Conservation (phyloP, 1,140 invertebrate species). For the Lithobius niger region DNA sequence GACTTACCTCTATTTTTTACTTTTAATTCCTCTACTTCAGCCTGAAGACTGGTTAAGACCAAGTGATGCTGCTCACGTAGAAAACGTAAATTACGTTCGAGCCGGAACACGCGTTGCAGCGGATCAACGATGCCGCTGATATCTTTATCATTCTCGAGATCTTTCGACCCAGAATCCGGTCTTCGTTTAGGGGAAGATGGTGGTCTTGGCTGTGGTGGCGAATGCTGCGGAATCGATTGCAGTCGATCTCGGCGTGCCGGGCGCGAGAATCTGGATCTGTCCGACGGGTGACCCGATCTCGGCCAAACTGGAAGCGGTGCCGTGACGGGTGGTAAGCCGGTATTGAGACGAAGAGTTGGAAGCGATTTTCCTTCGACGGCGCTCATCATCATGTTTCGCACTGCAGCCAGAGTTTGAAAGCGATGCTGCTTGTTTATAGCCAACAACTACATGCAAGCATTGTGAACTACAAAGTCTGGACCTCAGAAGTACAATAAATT, state of each 20-base stretch:
- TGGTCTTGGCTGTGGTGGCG: not conserved
- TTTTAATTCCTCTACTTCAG: constrained; percentile 6
- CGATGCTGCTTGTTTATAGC: too few species aligned
- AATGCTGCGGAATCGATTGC: not conserved
- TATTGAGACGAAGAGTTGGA: not conserved
- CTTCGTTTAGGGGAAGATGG: not conserved
- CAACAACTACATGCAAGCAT: too few species aligned
- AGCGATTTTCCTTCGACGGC: not conserved
- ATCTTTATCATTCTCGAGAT: not conserved
- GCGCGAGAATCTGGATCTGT: not conserved
- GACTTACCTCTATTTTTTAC: constrained; percentile 3
- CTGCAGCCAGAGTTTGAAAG: too few species aligned
- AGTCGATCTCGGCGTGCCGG: not conserved
- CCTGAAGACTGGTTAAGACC: not conserved
- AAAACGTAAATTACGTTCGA: constrained; percentile 7
- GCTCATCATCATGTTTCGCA: not conserved
- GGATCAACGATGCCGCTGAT: not conserved
- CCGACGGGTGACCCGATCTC: not conserved
- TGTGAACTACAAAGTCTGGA: too few species aligned
- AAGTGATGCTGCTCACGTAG: not conserved
- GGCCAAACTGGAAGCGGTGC: not conserved
- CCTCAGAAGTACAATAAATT: too few species aligned
- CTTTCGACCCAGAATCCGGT: not conserved
- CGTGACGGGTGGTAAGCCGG: not conserved
- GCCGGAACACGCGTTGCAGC: not conserved